Percentiles rank a stretch among this genome's conserved stretches.
Evolutionary conservation across 1,140 invertebrate genomes (phyloP).

Genomic region (Nylanderia fulva): DNA sequence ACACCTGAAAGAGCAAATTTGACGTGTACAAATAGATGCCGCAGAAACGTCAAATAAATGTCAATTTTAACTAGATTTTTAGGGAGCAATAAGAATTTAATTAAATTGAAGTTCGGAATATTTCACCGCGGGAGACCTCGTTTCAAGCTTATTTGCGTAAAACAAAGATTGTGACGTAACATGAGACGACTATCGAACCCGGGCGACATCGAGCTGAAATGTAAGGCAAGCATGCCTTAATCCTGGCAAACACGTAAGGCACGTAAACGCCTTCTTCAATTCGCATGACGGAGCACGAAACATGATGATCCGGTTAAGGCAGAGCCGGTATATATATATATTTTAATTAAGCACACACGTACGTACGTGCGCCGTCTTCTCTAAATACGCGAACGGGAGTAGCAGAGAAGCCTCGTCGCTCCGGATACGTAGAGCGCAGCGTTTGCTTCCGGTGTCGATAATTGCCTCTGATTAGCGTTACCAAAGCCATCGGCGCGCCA

Average conservation of each 20-base stretch:
- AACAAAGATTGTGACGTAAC: background rate
- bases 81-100: background rate
- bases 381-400: conserved; percentile 36
- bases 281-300: conserved; percentile 39
- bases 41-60: background rate
- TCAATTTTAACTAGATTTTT: background rate
- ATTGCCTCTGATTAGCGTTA: conserved; percentile 47
- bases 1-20: too few relatives aligned
- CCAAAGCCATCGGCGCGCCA: conserved; percentile 5
- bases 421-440: background rate
- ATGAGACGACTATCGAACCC: conserved; percentile 21
- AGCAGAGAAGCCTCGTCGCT: background rate
- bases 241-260: conserved; percentile 20
- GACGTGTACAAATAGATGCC: background rate
- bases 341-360: conserved; percentile 55
- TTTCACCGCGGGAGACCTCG: background rate
- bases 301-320: conserved; percentile 17
- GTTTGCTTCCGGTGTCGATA: conserved; percentile 26
- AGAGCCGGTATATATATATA: conserved; percentile 37
- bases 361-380: too few relatives aligned
- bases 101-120: background rate
- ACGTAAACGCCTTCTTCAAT: background rate
- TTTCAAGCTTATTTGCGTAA: background rate
- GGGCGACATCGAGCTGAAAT: background rate
- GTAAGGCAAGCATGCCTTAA: background rate